These are phyloP conservation scores for Ceratina calcarata DNA, from an alignment of 1,140 invertebrate species.

Conservation along the genomic window DNA sequence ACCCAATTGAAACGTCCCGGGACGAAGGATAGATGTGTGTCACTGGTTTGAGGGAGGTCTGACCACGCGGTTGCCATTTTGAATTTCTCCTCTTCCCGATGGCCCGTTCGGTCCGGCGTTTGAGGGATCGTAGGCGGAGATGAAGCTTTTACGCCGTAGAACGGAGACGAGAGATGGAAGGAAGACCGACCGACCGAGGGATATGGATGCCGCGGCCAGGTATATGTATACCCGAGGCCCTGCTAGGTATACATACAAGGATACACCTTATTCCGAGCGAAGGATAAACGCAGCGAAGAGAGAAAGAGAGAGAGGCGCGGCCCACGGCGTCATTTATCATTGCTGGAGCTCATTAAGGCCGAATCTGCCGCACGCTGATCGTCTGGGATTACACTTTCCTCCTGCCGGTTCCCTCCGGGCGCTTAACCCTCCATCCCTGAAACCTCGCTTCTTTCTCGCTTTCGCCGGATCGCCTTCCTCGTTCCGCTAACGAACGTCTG, in stretches of 20 bases:
- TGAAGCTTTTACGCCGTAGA: constrained; percentile 72
- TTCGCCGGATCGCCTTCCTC: constrained; percentile 25
- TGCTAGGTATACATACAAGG: constrained; percentile 58
- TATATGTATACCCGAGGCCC: constrained; percentile 25
- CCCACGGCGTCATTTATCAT: constrained; percentile 78
- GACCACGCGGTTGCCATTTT: constrained; percentile 75
- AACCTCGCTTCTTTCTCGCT: constrained; percentile 32
- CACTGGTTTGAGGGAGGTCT: constrained; percentile 66
- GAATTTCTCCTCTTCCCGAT: constrained; percentile 72
- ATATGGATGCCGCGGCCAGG: constrained; percentile 61
- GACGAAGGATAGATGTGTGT: constrained; percentile 73
- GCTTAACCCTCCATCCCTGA: constrained; percentile 65
- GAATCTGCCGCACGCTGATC: constrained; percentile 77
- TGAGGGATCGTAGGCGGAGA: constrained; percentile 80
- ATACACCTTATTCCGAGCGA: constrained; percentile 68
- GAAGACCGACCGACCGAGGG: constrained; percentile 58
- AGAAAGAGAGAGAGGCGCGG: constrained; percentile 56
- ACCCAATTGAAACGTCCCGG: constrained; percentile 75
- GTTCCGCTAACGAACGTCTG: background rate
- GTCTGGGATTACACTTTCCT: constrained; percentile 76
- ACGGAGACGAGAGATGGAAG: constrained; percentile 72
- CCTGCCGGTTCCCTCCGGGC: constrained; percentile 58
- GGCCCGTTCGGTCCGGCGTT: constrained; percentile 67
- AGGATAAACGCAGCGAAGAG: constrained; percentile 66
- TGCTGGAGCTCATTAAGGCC: constrained; percentile 77